These are phyloP conservation scores for Acipenser ruthenus DNA, from an alignment of 2,797 vertebrate species.

Conservation along the genomic window DNA sequence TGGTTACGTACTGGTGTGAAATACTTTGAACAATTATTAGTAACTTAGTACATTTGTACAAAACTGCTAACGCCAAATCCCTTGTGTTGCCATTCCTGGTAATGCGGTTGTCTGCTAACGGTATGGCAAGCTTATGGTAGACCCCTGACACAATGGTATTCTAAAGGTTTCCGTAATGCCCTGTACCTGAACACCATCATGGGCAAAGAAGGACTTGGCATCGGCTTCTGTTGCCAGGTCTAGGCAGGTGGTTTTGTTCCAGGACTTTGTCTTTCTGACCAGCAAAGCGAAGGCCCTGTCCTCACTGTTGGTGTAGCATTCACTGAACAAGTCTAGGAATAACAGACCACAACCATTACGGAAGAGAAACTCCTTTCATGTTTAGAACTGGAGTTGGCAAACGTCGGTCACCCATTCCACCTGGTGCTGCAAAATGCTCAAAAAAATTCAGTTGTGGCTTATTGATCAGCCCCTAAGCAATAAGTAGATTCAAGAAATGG, in stretches of 20 bases:
- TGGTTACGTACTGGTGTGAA: no score
- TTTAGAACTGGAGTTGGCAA: no score
- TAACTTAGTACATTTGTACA: no score
- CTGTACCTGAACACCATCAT: constrained; percentile 86
- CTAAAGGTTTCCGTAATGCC: not conserved
- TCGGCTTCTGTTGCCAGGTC: constrained; percentile 87
- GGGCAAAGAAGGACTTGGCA: constrained; percentile 86
- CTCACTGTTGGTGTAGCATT: constrained; percentile 85
- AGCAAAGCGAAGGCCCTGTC: constrained; percentile 80
- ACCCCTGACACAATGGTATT: not conserved
- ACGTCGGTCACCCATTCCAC: no score
- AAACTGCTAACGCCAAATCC: no score
- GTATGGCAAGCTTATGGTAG: not conserved
- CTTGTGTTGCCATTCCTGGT: no score
- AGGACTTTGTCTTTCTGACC: constrained; percentile 77
- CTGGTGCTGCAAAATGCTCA: no score
- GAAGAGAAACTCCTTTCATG: not conserved
- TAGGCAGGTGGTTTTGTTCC: constrained; percentile 84
- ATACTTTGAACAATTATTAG: no score
- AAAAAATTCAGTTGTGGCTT: no score
- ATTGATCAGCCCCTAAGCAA: no score
- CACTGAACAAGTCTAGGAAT: constrained; percentile 74
- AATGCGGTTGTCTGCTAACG: no score
- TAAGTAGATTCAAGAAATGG: no score
- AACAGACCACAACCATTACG: constrained; percentile 13